Base-by-base conservation (phyloP, 2,113 vertebrate species). In the Limanda limanda region DNA sequence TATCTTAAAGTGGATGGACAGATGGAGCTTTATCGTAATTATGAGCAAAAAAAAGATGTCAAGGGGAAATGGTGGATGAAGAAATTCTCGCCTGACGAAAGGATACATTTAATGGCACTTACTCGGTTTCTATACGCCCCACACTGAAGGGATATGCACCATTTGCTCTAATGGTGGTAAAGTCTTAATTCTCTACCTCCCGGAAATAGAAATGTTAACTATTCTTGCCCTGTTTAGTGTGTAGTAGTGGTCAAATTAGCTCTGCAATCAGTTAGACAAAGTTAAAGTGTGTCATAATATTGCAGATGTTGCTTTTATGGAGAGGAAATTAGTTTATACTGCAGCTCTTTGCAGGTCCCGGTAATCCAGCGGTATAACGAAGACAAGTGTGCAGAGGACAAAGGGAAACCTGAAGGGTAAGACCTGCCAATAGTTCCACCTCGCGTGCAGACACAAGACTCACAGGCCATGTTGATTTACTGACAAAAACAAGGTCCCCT, bases 401-500 rank as follows among this genome's bases (percentile, higher is more conserved):
- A 85, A 88, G 58, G 24, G 62, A 77, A 74, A 78, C 58, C 76
- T 88, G 74, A 89, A 72, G 74, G 81, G 85, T 86, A 76, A 60
- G 69, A 71, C 71, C 73, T 87, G 85, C 90, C 83, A 87, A 63
- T 71, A 78, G 84, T 79, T 78, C 68, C 65, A 79, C 75, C 71
- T 76, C 72, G 74, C 71, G 82, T 82, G 69, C 62, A 81, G 71
- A 57, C 80, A 71, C 78, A 67, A 79, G 72, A 86, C 76, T 83
- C 74, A 68, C 68, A 59, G 71, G 75, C 86, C 78, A 82, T 83
- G 81, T 87, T 89, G 89, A 91, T 92, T 90, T 87, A 92, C 83
- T 85, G 91, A 88, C 80, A 87, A 88, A 88, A 87, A 84, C 88
- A 89, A 82, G 82, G 82, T 84, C 85, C 74, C 86, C 81, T 86